Evolutionary conservation across 2,113 vertebrate genomes (phyloP).

Genomic region (Callionymus lyra): DNA sequence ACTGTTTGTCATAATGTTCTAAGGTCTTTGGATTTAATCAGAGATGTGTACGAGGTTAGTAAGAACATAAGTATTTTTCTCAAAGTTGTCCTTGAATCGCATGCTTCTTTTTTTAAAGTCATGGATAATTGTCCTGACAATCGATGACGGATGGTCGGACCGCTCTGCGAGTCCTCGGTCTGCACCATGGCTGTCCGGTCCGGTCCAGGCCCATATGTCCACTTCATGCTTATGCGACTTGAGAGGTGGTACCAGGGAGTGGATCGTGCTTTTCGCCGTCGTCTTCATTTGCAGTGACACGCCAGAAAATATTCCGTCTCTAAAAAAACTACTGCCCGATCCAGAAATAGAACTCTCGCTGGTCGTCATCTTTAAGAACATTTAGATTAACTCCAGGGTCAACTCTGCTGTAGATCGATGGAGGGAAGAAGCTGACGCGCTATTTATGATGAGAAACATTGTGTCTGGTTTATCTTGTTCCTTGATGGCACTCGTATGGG

Average conservation of each 20-base stretch:
- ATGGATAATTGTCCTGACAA: conserved; percentile 18
- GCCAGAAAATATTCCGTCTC: conserved; percentile 27
- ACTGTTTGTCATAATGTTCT: no score
- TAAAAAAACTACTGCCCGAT: no score
- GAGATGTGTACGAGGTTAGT: not conserved
- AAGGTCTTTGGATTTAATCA: no score
- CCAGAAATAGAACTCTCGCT: conserved; percentile 52
- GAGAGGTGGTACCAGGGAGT: conserved; percentile 17
- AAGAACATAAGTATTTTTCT: conserved; percentile 12
- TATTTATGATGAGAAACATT: conserved; percentile 67
- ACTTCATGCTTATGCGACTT: conserved; percentile 20
- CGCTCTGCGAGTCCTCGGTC: conserved; percentile 8
- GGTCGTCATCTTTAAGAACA: conserved; percentile 63
- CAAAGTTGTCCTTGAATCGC: conserved; percentile 11
- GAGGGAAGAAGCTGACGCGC: conserved; percentile 52
- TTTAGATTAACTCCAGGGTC: no score
- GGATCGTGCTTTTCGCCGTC: conserved; percentile 16
- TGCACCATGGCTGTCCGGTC: conserved; percentile 14
- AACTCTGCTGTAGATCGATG: no score
- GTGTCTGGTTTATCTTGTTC: no score
- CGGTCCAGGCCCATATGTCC: conserved; percentile 9
- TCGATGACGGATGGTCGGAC: conserved; percentile 17
- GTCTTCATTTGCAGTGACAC: conserved; percentile 32
- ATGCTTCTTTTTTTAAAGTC: conserved; percentile 13
- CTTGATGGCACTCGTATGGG: no score